Conservation (phyloP, 2,113 vertebrate genomes). For the Reinhardtius hippoglossoides region DNA sequence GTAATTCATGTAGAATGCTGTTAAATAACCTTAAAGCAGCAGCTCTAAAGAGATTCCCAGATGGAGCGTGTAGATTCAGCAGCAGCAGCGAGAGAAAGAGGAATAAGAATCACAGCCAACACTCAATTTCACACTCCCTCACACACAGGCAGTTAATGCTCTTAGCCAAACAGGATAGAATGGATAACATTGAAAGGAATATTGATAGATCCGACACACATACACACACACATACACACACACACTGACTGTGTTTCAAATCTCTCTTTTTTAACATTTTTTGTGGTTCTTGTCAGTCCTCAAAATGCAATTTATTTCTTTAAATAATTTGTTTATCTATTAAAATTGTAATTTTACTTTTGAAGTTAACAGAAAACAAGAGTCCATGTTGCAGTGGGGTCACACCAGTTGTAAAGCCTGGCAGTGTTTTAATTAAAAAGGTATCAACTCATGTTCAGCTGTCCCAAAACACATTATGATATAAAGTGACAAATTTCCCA, state of each 20-base stretch:
- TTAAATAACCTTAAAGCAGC: slow-evolving; percentile 14
- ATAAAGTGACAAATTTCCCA: not conserved
- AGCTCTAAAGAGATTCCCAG: not conserved
- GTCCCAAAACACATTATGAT: not conserved
- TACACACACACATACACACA: not conserved
- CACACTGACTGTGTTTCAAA: slow-evolving; percentile 1
- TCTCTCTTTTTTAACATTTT: not conserved
- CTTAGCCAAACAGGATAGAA: not conserved
- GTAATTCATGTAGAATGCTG: not conserved
- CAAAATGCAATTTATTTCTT: not conserved
- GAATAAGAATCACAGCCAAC: slow-evolving; percentile 27
- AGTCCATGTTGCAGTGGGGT: no score
- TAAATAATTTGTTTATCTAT: not conserved
- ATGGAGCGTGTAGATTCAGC: not conserved
- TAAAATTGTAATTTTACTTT: no score
- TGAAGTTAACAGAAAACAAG: no score
- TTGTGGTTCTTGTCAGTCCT: not conserved
- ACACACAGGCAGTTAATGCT: slow-evolving; percentile 23
- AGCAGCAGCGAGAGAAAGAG: slow-evolving; percentile 14
- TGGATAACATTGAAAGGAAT: slow-evolving; percentile 6
- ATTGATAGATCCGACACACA: no score
- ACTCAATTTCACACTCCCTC: slow-evolving; percentile 34
- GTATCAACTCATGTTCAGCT: no score
- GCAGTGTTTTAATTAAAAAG: no score
- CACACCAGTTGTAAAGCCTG: no score